Evolutionary conservation across 2,113 vertebrate species (phyloP).

Genomic region (Lophius piscatorius): DNA sequence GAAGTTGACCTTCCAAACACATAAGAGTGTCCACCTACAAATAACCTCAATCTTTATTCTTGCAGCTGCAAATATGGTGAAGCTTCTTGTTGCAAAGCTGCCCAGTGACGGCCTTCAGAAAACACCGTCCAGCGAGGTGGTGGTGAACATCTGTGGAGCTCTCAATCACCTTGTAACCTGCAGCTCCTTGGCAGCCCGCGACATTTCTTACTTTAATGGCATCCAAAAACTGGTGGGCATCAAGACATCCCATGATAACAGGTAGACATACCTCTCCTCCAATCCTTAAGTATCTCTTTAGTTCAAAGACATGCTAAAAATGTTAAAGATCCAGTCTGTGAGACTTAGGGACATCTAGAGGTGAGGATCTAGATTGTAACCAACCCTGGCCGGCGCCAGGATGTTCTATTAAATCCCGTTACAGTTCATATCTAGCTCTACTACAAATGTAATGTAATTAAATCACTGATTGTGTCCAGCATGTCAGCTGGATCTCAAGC

Average conservation of each 20-base stretch:
- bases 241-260: constrained; percentile 88
- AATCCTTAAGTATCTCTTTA: no score
- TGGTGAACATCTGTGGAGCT: constrained; percentile 90
- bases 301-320: no score
- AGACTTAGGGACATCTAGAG: no score
- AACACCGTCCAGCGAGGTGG: constrained; percentile 81
- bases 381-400: no score
- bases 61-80: constrained; percentile 90
- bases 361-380: no score
- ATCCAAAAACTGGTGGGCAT: constrained; percentile 92
- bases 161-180: constrained; percentile 92
- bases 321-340: no score
- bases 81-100: constrained; percentile 88
- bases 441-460: no score
- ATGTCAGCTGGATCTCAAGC: no score
- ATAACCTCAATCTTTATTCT: not conserved
- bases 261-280: constrained; percentile 71
- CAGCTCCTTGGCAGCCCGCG: constrained; percentile 88
- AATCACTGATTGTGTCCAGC: no score
- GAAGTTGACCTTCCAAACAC: no score
- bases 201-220: constrained; percentile 91
- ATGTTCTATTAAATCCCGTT: no score
- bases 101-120: constrained; percentile 84
- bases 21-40: not conserved
- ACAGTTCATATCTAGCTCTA: no score